Base-by-base conservation (phyloP, 2,797 vertebrate species). In the Taenioides sp. region DNA sequence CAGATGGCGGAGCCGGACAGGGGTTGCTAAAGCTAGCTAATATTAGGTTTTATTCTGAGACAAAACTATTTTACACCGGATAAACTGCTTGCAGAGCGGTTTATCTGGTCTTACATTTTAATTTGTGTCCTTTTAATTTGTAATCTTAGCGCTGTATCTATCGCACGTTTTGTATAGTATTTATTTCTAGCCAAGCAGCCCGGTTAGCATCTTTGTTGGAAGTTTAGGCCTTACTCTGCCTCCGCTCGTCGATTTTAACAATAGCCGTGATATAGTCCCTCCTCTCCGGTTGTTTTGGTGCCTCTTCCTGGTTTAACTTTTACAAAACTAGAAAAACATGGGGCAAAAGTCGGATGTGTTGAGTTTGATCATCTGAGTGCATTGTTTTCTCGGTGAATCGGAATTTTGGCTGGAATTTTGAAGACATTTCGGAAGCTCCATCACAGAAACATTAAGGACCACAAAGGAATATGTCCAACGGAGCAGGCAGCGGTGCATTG, bases 401-500 rank as follows among this genome's bases (percentile, higher is more conserved):
- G 76, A 82, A 76, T 77, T 80, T 82, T 75, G 6, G 67, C 62
- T n/a, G 73, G 79, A 80, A 74, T 75, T 47, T 47, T 74, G 52
- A 81, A 84, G 82, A 74, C 72, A 71, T 85, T 88, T 62, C 72
- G 67, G 66, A 65, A 83, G 77, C 80, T 64, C 74, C 78, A 80
- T 74, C 73, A 69, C 52, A 69, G 64, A 70, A 77, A 52, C 23
- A 64, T 70, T 69, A 64, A 71, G 37, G 79, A 83, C 71, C 88
- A 91, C 91, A 92, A 92, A 91, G 88, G 79, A 89, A 92, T 80
- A 95, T 95, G 94, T 95, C 94, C 82, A 94, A 94, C 91, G 92
- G 91, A 73, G 95, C 94, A 73, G 95, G 95, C 78, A 95, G 96
- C 89, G 95, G 95, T 14, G 95, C 87, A 61, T 87, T 97, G 88